Percentiles rank a stretch among this genome's conserved stretches.
These are phyloP conservation scores for Seriola quinqueradiata DNA, from an alignment of 2,113 vertebrate species.

Conservation along the genomic window DNA sequence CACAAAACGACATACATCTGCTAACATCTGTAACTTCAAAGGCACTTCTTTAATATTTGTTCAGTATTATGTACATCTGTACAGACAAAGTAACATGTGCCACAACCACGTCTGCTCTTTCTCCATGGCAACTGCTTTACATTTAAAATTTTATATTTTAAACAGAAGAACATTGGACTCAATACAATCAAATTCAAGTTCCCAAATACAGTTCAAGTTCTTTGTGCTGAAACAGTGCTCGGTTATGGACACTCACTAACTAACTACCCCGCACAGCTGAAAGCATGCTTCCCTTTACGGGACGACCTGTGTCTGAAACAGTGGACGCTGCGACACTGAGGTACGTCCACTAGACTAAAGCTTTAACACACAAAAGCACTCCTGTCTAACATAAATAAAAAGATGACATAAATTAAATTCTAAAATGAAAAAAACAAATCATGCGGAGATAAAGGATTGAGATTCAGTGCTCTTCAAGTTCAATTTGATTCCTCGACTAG, in stretches of 20 bases:
- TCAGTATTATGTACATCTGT: conserved; percentile 95
- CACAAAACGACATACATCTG: conserved; percentile 66
- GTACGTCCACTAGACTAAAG: neutral
- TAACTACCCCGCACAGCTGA: neutral
- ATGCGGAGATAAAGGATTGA: conserved; percentile 17
- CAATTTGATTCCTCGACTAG: neutral
- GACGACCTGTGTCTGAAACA: neutral
- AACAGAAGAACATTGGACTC: conserved; percentile 41
- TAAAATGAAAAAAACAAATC: conserved; percentile 48
- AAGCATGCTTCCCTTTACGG: neutral
- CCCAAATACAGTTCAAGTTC: conserved; percentile 80
- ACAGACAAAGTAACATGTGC: conserved; percentile 91
- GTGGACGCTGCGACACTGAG: neutral
- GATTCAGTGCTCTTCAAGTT: conserved; percentile 27
- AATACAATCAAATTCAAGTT: conserved; percentile 89
- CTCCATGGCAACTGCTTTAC: conserved; percentile 85
- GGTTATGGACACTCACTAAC: neutral
- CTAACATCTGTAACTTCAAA: conserved; percentile 86
- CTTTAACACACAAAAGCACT: conserved; percentile 20
- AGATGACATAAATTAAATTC: conserved; percentile 24
- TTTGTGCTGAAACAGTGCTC: conserved; percentile 81
- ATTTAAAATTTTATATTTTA: conserved; percentile 85
- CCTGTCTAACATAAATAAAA: conserved; percentile 37
- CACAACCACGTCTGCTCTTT: conserved; percentile 26
- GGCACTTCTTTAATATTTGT: conserved; percentile 93